Conservation (phyloP, 64 coral and sea anemone genomes). For the Platygyra sinensis region DNA sequence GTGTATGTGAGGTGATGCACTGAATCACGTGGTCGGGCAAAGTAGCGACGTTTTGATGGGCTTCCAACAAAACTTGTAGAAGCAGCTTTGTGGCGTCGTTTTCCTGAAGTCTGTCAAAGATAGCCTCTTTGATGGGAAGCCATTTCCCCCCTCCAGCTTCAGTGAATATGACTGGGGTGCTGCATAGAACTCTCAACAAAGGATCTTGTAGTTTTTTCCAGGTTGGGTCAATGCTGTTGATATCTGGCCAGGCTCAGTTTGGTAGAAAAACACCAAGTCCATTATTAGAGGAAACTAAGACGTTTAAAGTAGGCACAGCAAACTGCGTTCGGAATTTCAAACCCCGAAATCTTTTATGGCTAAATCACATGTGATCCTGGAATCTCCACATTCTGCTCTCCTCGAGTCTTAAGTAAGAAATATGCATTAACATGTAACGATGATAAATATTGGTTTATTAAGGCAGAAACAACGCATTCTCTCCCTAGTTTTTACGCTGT, state of each 20-base stretch:
- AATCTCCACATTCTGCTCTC: too few relatives aligned
- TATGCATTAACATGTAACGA: too few relatives aligned
- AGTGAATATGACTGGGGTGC: too few relatives aligned
- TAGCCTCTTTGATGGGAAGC: slow-evolving; percentile 32
- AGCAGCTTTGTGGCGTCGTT: slow-evolving; percentile 24
- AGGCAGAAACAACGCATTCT: too few relatives aligned
- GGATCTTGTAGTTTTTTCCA: slow-evolving; percentile 58
- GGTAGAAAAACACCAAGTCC: background rate
- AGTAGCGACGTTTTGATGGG: slow-evolving; percentile 48
- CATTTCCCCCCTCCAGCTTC: slow-evolving; percentile 30
- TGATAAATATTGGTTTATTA: too few relatives aligned
- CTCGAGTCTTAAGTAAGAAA: too few relatives aligned
- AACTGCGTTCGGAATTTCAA: too few relatives aligned
- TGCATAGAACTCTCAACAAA: slow-evolving; percentile 37
- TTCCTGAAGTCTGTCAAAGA: slow-evolving; percentile 39
- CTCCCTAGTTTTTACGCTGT: too few relatives aligned
- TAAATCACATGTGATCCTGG: too few relatives aligned
- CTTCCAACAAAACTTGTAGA: slow-evolving; percentile 18
- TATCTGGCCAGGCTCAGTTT: slow-evolving; percentile 66
- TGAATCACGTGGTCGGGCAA: slow-evolving; percentile 53
- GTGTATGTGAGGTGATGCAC: background rate
- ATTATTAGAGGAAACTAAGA: too few relatives aligned
- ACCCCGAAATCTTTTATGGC: too few relatives aligned
- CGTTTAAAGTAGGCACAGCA: too few relatives aligned
- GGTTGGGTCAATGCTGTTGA: slow-evolving; percentile 44